Evolutionary conservation across 2,113 vertebrate genomes (phyloP).

Genomic region (Oreochromis niloticus): DNA sequence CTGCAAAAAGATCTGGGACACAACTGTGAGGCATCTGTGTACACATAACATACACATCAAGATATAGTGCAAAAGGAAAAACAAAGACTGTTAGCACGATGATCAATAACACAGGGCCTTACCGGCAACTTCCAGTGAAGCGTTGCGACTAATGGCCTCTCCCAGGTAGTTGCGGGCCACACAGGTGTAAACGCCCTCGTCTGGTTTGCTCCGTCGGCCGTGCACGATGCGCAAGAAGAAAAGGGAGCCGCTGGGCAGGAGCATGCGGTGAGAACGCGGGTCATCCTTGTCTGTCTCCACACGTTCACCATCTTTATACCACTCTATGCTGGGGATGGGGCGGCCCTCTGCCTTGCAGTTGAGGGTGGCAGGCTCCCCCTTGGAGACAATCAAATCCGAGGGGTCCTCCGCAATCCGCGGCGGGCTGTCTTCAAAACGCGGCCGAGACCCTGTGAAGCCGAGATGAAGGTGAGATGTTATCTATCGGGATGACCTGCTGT

Average conservation of each 20-base stretch:
- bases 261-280: conserved; percentile 92
- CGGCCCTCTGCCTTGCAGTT: conserved; percentile 76
- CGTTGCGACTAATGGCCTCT: conserved; percentile 90
- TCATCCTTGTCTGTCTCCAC: conserved; percentile 95
- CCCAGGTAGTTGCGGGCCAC: conserved; percentile 95
- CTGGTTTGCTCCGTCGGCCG: conserved; percentile 89
- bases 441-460: conserved; percentile 57
- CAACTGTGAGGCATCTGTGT: background rate
- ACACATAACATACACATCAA: background rate
- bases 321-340: conserved; percentile 74
- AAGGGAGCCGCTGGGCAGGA: conserved; percentile 93
- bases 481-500: background rate
- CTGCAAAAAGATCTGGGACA: conserved; percentile 31
- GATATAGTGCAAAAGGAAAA: background rate
- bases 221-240: conserved; percentile 97
- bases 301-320: conserved; percentile 92
- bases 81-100: background rate
- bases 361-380: conserved; percentile 75
- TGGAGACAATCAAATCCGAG: conserved; percentile 72
- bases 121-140: conserved; percentile 94
- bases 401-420: conserved; percentile 78
- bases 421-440: conserved; percentile 78
- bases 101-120: conserved; percentile 60
- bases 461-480: background rate
- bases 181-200: conserved; percentile 90